Percentiles rank a stretch among this genome's conserved stretches.
Evolutionary conservation across 2,113 vertebrate genomes (phyloP).

Genomic region (Amia ocellicauda): DNA sequence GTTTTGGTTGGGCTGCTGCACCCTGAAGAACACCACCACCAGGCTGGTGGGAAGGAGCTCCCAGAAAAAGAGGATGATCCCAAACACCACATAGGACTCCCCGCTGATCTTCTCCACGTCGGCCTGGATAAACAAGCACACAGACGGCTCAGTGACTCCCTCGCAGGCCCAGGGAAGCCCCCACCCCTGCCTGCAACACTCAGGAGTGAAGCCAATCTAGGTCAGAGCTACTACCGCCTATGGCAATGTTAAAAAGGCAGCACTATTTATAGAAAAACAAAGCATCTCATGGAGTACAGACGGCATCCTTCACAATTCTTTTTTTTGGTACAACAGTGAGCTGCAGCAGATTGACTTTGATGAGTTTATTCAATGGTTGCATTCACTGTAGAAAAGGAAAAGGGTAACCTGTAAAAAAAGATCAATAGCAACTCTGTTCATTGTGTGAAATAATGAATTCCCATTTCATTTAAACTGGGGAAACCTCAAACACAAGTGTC

Average conservation of each 20-base stretch:
- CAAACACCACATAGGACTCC: slow-evolving; percentile 85
- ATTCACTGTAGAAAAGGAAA: no score
- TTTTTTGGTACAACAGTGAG: no score
- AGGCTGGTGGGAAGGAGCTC: slow-evolving; percentile 88
- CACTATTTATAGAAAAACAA: slow-evolving; percentile 62
- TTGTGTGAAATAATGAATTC: no score
- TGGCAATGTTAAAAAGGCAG: slow-evolving; percentile 5
- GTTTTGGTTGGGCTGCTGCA: slow-evolving; percentile 85
- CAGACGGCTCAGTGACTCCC: neutral
- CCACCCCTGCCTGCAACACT: slow-evolving; percentile 15
- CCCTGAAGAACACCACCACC: slow-evolving; percentile 89
- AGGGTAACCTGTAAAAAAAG: no score
- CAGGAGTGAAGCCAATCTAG: slow-evolving; percentile 45
- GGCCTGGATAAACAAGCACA: slow-evolving; percentile 55
- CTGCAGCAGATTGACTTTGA: no score
- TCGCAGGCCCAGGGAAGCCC: neutral
- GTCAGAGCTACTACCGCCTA: slow-evolving; percentile 38
- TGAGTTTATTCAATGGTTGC: no score
- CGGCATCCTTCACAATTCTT: no score
- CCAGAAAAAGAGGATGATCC: slow-evolving; percentile 91
- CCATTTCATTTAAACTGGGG: neutral
- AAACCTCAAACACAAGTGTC: no score
- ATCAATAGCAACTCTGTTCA: no score
- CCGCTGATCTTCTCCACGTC: slow-evolving; percentile 70
- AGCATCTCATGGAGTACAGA: no score